phyloP scores from a whole-genome alignment of 2,797 vertebrate species.

The Xerus rutilus region DNA sequence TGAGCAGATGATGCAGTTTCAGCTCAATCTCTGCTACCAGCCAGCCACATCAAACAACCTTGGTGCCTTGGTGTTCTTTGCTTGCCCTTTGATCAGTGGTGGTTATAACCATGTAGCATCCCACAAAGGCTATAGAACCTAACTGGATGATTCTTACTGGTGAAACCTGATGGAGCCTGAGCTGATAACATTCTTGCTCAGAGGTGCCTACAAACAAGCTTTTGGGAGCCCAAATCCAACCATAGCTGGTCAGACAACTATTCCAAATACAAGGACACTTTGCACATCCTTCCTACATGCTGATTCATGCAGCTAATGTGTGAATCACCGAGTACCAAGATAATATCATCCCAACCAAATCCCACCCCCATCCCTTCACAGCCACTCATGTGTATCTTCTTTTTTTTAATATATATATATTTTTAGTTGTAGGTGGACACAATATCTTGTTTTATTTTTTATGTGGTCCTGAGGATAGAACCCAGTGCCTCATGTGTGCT shows the following conservation, averaged over 20 bases:
- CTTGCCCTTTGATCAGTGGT: slow-evolving; percentile 61
- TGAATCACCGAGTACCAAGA: neutral
- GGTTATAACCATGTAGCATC: neutral
- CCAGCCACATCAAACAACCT: slow-evolving; percentile 61
- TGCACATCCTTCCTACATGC: neutral
- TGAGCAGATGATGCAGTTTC: neutral
- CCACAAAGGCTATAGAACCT: neutral
- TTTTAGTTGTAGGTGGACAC: no score
- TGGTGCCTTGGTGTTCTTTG: neutral
- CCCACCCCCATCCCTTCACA: neutral
- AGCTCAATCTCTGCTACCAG: neutral
- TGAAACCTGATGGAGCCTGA: neutral
- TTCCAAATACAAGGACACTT: neutral
- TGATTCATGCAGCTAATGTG: neutral
- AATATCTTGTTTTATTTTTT: no score
- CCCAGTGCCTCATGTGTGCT: no score
- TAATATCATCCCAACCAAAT: neutral
- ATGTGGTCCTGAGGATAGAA: no score
- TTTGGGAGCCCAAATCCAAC: neutral
- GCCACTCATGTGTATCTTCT: neutral
- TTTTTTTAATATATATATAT: no score
- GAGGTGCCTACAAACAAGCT: neutral
- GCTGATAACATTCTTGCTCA: neutral
- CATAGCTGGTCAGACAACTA: neutral
- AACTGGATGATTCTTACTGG: neutral